Evolutionary conservation across 2,113 vertebrate species (phyloP), one percentile per base, ranked within the genome.

Genomic region (Neogobius melanostomus): DNA sequence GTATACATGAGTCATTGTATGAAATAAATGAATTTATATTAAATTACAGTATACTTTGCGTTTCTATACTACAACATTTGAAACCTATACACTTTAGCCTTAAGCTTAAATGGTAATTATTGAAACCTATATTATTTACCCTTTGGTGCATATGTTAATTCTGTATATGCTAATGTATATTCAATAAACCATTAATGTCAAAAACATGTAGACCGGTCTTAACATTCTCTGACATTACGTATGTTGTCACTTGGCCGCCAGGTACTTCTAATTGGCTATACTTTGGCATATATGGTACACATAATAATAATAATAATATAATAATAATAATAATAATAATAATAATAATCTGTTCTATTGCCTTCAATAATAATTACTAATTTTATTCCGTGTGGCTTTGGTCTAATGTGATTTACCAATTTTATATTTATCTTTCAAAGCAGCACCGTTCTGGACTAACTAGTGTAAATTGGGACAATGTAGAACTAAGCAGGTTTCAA

Each of bases 101-200:
- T 16, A 21, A 11, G 53, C 49, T 50, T 50, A 11, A 50, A 12
- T 50, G 11, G 15, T 50, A 50, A 50, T 14, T 11, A 2, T 16
- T 8, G 51, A n/a, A 53, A 53, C n/a, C 51, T 16, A 53, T 53
- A 11, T 47, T 47, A 47, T 47, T 47, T 7, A 47, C 46, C 46
- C 46, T 47, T 47, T 47, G 10, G 46, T 2, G 7, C 10, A 11
- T 36, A 42, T 59, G 56, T 28, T 42, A 42, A 36, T 59, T 56
- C 5, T 36, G 12, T 36, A 42, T 59, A 59, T 59, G 56, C 21
- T 42, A 42, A 59, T 12, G 36, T 21, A 6, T 36, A 42, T 36
- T 59, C 28, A 56, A 56, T 56, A 56, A 56, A 56, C 17, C 53
- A 56, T 42, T 15, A 59, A 59, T 59, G 56, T 42, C 28, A 59